phyloP scores from a whole-genome alignment of 1,140 invertebrate genomes.

The Monomorium pharaonis region DNA sequence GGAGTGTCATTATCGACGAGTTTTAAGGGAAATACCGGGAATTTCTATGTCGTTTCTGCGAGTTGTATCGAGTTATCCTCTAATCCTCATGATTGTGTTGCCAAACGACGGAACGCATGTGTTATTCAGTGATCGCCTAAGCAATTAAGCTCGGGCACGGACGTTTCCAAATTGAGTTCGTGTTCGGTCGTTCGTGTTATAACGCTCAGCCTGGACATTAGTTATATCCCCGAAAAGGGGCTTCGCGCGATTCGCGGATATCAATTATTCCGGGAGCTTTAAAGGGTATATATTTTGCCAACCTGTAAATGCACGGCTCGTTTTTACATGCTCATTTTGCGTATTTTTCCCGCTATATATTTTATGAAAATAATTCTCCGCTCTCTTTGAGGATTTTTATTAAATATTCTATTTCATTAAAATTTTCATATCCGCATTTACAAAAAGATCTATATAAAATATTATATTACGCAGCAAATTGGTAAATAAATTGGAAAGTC shows the following conservation, averaged over 20 bases:
- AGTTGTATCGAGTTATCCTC: constrained; percentile 39
- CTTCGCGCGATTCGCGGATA: constrained; percentile 49
- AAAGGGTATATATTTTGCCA: constrained; percentile 48
- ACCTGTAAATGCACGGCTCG: not conserved
- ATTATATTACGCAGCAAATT: not conserved
- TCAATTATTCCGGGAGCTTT: constrained; percentile 50
- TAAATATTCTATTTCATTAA: constrained; percentile 7
- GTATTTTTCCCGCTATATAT: constrained; percentile 12
- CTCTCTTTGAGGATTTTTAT: constrained; percentile 31
- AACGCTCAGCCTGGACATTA: constrained; percentile 55
- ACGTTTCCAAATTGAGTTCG: constrained; percentile 62
- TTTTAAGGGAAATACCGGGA: constrained; percentile 18
- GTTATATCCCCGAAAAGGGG: constrained; percentile 48
- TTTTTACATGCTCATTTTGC: constrained; percentile 32
- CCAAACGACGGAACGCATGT: constrained; percentile 65
- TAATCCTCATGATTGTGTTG: constrained; percentile 53
- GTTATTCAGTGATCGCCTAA: constrained; percentile 71
- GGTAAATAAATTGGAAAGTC: not conserved
- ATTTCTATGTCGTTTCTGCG: constrained; percentile 41
- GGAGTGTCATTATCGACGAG: constrained; percentile 30
- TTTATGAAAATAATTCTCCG: constrained; percentile 37
- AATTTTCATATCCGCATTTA: not conserved
- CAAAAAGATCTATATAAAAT: not conserved
- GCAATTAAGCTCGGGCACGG: constrained; percentile 62
- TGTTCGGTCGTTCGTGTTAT: constrained; percentile 54